Evolutionary conservation across 2,797 vertebrate genomes (phyloP), one percentile per base, ranked within the genome.

Genomic region (Micrastur ruficollis): DNA sequence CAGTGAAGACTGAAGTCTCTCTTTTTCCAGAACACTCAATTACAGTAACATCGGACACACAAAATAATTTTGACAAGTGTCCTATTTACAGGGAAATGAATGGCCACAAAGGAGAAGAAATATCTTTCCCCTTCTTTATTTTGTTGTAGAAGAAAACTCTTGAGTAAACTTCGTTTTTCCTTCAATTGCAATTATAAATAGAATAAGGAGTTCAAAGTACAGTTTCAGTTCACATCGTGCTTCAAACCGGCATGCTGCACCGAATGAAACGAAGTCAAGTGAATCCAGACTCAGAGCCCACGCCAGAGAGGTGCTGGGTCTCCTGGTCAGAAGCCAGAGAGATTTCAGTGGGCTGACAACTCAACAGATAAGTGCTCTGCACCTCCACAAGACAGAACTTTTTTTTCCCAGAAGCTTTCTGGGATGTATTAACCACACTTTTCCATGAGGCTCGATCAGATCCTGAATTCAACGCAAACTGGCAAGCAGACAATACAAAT

Each of bases 201-300:
- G 75, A 42, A 25, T 4, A 9, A 53, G 38, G 42, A 40, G 20
- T 29, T 70, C 47, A 22, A n/a, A 38, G 26, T 9, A 23, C 58
- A 59, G 7, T 32, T 65, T 61, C 9, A 21, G 20, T 29, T 52
- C 63, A 7, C 11, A 4, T 6, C 2, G 0, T 12, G 21, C 52
- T 62, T 79, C 20, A 7, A 29, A 12, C 27, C 53, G 25, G 13
- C 1, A 1, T 11, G 36, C 23, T 19, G 20, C 18, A 12, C 42
- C 42, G 55, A 47, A 4, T 9, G 34, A 9, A 6, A 17, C 4
- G 7, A 13, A 26, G 18, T 9, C 23, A 34, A 36, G 40, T 8
- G 70, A 52, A 22, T 50, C 53, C 73, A 19, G 38, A 6, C 3
- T 31, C 4, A 1, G 36, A 52, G 40, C 23, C 42, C 27, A 7